A percentile compares a stretch with the other conserved stretches of the same genome.
These are phyloP conservation scores for Rhingia campestris DNA, from an alignment of 2,888 invertebrate genomes.

Conservation along the genomic window DNA sequence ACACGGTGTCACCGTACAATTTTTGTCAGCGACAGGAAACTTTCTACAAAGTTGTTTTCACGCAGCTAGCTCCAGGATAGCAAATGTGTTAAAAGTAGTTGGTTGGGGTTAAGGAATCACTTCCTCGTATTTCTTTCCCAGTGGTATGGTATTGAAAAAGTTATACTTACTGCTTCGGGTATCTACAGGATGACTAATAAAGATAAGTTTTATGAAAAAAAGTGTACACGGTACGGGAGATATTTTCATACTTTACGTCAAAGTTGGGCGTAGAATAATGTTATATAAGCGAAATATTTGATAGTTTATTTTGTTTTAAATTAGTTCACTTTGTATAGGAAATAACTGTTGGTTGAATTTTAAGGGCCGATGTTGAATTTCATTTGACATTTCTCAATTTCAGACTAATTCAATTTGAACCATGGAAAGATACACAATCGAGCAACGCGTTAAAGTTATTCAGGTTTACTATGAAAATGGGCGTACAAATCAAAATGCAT, in stretches of 20 bases:
- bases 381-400: no score
- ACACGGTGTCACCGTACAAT: conserved; percentile 32
- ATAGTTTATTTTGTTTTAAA: neutral
- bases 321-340: no score
- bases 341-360: no score
- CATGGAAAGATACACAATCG: no score
- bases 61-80: neutral
- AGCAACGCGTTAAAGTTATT: no score
- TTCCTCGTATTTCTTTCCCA: conserved; percentile 4
- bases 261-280: neutral
- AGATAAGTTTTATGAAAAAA: conserved; percentile 12
- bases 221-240: neutral
- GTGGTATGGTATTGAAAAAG: conserved; percentile 19
- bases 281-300: neutral
- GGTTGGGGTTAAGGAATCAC: conserved; percentile 25
- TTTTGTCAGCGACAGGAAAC: conserved; percentile 40
- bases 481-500: no score
- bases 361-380: no score
- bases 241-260: neutral
- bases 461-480: no score
- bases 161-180: neutral
- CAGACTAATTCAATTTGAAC: no score
- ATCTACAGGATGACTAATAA: conserved; percentile 11
- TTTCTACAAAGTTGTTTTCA: conserved; percentile 25
- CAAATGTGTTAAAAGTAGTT: conserved; percentile 36